A percentile compares a stretch with the other conserved stretches of the same genome.
phyloP scores from a whole-genome alignment of 2,113 vertebrate species.

The Thamnophis sirtalis region DNA sequence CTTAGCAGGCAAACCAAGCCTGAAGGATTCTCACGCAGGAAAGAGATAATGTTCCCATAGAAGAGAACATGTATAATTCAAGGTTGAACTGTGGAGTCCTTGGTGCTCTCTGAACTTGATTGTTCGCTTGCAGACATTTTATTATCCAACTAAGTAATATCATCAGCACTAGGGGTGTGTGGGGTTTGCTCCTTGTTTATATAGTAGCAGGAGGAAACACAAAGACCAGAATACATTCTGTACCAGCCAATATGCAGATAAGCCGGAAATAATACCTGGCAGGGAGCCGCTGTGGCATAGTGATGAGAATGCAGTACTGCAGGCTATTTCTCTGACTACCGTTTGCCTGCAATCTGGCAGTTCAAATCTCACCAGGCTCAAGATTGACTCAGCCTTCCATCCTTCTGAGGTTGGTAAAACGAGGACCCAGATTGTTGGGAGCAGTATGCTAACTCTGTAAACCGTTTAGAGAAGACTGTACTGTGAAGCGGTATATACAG shows the following conservation, averaged over 20 bases:
- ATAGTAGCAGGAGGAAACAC: not conserved
- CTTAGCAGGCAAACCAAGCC: not conserved
- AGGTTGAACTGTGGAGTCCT: not conserved
- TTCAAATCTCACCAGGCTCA: no score
- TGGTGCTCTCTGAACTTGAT: not conserved
- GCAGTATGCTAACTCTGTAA: no score
- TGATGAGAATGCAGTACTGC: no score
- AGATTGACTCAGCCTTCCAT: no score
- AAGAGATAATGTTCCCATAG: not conserved
- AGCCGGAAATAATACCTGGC: not conserved
- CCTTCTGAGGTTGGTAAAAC: no score
- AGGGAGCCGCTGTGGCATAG: no score
- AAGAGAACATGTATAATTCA: not conserved
- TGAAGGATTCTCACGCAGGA: not conserved
- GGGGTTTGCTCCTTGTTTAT: not conserved
- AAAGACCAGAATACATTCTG: not conserved
- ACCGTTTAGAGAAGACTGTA: no score
- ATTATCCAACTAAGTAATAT: not conserved
- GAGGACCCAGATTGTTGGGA: no score
- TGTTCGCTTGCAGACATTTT: not conserved
- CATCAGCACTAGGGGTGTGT: not conserved
- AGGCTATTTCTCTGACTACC: no score
- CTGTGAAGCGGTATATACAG: no score
- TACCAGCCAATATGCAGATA: not conserved
- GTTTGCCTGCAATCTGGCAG: no score